A percentile compares a stretch with the other conserved stretches of the same genome.
phyloP scores from a whole-genome alignment of 2,888 invertebrate species.

The Rhorus exstirpatorius region DNA sequence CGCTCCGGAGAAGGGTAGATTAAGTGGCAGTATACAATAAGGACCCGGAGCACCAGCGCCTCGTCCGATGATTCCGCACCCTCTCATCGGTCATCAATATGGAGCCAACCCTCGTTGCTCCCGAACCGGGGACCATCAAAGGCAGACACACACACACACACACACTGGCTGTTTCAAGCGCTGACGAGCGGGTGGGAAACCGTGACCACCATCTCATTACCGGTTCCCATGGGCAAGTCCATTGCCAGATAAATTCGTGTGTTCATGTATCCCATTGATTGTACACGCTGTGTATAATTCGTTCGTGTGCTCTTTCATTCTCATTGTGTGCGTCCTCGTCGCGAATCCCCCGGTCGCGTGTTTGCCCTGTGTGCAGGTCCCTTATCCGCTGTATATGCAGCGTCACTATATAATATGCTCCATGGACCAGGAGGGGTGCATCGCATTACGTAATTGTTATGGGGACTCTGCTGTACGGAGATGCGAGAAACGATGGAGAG shows the following conservation, averaged over 20 bases:
- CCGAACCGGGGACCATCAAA: slow-evolving; percentile 23
- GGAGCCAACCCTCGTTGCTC: slow-evolving; percentile 57
- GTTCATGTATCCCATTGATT: slow-evolving; percentile 26
- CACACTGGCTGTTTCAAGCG: slow-evolving; percentile 55
- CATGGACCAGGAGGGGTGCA: slow-evolving; percentile 78
- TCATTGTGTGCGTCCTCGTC: slow-evolving; percentile 43
- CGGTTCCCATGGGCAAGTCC: slow-evolving; percentile 84
- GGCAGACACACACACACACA: too few species aligned
- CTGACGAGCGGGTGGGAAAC: slow-evolving; percentile 80
- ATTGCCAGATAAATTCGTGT: slow-evolving; percentile 58
- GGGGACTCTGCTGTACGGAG: slow-evolving; percentile 73
- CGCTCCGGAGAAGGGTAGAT: background rate
- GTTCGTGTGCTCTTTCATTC: slow-evolving; percentile 50
- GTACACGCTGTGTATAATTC: slow-evolving; percentile 58
- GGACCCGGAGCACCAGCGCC: slow-evolving; percentile 30
- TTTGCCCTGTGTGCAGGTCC: slow-evolving; percentile 75
- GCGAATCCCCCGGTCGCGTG: slow-evolving; percentile 73
- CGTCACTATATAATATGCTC: slow-evolving; percentile 31
- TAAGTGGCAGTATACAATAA: slow-evolving; percentile 60
- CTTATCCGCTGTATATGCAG: slow-evolving; percentile 45
- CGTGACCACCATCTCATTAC: slow-evolving; percentile 86
- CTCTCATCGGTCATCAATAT: slow-evolving; percentile 49
- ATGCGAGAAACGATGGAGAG: slow-evolving; percentile 7
- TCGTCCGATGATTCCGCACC: slow-evolving; percentile 56
- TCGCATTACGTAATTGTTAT: slow-evolving; percentile 84